Evolutionary conservation across 2,888 invertebrate genomes (phyloP), one percentile per base, ranked within the genome.

Genomic region (Carpatolechia fugitivella): DNA sequence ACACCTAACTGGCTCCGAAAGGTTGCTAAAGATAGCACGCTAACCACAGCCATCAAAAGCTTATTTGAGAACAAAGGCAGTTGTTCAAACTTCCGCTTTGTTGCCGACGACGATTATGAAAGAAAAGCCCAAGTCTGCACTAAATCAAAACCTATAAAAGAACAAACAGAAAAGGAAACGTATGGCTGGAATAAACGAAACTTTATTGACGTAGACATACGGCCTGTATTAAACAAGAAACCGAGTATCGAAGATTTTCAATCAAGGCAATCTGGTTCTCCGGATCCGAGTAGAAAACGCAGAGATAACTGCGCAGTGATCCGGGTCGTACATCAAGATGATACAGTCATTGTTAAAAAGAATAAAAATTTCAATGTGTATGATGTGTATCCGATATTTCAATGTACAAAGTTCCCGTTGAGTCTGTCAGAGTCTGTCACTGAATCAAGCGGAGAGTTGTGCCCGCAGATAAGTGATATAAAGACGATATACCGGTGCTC

Each of bases 401-500:
- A 68, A 8, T 72, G 35, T 31, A 10, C 33, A n/a, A 11, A 30
- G 31, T 18, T 16, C 10, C 29, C 29, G 13, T 8, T n/a, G 8
- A n/a, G 47, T 31, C 14, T 41, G 40, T 20, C 40, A 4, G 24
- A 8, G 3, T 41, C 41, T 18, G 20, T 20, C n/a, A 20, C 24
- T 36, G 38, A 7, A 10, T 66, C 69, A 0, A 68, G 57, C 14
- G 18, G 64, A 0, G 64, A 70, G 1, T 11, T 53, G 5, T 38
- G 48, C 4, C 14, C 41, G n/a, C 24, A 63, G 1, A 56, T 53
- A 0, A 82, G 78, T 46, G 80, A 83, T n/a, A 55, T 87, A 56
- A 81, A 74, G 56, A 85, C 83, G 0, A 56, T 87, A 38, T 87
- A 85, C 56, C 64, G 81, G 50, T 85, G 85, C 66, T 56, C 69